Evolutionary conservation across 2,113 vertebrate genomes (phyloP).

Genomic region (Okapia johnstoni): DNA sequence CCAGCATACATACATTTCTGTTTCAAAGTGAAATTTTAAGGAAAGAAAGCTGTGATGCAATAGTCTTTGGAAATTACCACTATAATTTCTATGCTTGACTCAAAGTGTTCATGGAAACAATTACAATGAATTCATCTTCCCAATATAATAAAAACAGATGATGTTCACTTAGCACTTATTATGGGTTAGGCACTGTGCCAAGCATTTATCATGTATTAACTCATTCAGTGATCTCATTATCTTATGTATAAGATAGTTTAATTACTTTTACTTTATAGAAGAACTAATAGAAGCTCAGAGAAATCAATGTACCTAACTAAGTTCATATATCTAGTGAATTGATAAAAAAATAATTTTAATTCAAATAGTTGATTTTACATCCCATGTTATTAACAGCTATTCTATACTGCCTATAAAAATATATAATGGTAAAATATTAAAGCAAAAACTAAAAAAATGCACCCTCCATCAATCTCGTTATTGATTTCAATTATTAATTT

Average conservation of each 20-base stretch:
- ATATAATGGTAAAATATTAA: background rate
- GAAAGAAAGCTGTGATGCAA: background rate
- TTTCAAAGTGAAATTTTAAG: background rate
- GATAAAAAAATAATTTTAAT: background rate
- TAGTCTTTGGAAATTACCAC: slow-evolving; percentile 1
- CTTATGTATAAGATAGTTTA: background rate
- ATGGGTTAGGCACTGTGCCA: background rate
- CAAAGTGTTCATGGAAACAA: background rate
- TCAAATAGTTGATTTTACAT: background rate
- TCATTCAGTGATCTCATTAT: background rate
- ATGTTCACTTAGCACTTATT: slow-evolving; percentile 20
- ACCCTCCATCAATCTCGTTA: background rate
- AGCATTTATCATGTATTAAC: background rate
- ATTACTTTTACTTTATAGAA: background rate
- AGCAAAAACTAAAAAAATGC: background rate
- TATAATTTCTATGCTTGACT: slow-evolving; percentile 32
- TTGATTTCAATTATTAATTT: slow-evolving; percentile 14
- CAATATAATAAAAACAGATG: background rate
- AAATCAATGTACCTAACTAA: background rate
- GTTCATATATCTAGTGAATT: background rate
- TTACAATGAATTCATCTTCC: slow-evolving; percentile 25
- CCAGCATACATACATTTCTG: background rate
- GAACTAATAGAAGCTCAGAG: background rate
- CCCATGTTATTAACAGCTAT: background rate
- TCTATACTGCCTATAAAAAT: background rate